These are phyloP conservation scores for Percopsis transmontana DNA, from an alignment of 2,113 vertebrate species.

Conservation along the genomic window DNA sequence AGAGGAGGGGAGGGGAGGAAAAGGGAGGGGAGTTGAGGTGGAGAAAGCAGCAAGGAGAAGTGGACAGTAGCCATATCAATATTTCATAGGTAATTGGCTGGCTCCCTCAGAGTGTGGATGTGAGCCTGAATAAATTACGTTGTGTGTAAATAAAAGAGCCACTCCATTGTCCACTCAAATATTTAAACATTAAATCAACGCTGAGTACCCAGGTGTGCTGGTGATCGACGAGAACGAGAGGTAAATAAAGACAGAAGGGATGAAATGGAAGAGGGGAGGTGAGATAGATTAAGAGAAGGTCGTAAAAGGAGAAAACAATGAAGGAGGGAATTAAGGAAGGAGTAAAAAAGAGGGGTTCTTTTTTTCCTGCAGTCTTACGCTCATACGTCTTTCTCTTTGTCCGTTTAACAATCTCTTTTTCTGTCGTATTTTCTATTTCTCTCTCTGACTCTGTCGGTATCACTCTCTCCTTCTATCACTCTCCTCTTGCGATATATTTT, in stretches of 20 bases:
- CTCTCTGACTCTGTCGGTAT: too few species aligned
- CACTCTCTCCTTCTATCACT: not conserved
- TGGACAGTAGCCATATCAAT: conserved; percentile 52
- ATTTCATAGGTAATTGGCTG: conserved; percentile 62
- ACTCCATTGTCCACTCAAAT: conserved; percentile 23
- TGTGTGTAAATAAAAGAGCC: conserved; percentile 62
- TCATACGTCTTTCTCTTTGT: too few species aligned
- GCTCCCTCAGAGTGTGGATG: conserved; percentile 32
- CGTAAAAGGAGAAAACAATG: too few species aligned
- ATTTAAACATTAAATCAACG: conserved; percentile 57
- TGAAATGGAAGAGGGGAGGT: not conserved
- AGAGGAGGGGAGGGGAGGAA: not conserved
- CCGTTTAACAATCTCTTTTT: too few species aligned
- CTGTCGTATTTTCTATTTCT: too few species aligned
- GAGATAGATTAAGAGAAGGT: not conserved
- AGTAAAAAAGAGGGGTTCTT: too few species aligned
- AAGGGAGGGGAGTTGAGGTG: not conserved
- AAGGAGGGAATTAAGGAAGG: too few species aligned
- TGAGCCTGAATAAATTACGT: conserved; percentile 60
- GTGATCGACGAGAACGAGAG: not conserved
- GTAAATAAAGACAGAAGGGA: too few species aligned
- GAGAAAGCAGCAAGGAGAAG: conserved; percentile 21
- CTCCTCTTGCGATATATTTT: not conserved
- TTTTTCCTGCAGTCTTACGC: too few species aligned
- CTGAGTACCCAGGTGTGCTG: conserved; percentile 17